Conservation (phyloP, 1,140 invertebrate genomes). For the Drosophila persimilis region DNA sequence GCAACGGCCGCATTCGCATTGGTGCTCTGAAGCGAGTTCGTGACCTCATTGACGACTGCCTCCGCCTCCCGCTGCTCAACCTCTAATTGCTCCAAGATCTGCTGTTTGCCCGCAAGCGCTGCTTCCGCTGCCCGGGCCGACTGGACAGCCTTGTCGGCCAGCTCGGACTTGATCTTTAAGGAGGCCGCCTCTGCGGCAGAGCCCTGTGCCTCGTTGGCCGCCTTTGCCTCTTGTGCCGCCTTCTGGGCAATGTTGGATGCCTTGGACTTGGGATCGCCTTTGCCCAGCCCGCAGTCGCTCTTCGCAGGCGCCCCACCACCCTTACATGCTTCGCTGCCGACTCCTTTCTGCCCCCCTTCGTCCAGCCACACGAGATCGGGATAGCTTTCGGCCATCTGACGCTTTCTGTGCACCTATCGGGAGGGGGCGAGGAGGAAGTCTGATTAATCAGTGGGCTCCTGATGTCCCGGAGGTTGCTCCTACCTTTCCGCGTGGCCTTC, state of each 20-base stretch:
- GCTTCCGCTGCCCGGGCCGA: conserved; percentile 88
- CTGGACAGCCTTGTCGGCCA: conserved; percentile 87
- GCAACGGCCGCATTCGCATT: conserved; percentile 85
- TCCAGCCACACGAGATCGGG: too few species aligned
- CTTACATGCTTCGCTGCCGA: too few species aligned
- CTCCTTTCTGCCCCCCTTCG: too few species aligned
- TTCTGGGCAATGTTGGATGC: conserved; percentile 86
- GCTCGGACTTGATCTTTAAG: conserved; percentile 86
- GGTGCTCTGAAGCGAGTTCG: conserved; percentile 85
- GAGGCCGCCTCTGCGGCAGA: conserved; percentile 87
- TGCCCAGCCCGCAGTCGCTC: neutral
- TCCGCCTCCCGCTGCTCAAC: conserved; percentile 86
- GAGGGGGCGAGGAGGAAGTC: too few species aligned
- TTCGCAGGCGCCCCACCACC: too few species aligned
- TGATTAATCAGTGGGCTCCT: too few species aligned
- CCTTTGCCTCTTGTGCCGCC: conserved; percentile 87
- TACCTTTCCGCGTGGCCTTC: too few species aligned
- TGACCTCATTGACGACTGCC: conserved; percentile 86
- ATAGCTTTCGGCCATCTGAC: too few species aligned
- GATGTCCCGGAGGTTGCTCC: too few species aligned
- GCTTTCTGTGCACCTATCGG: too few species aligned
- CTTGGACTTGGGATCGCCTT: conserved; percentile 69
- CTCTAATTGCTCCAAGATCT: conserved; percentile 85
- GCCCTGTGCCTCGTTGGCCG: conserved; percentile 87
- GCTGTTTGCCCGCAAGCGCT: conserved; percentile 86